Evolutionary conservation across 2,888 invertebrate genomes (phyloP), one percentile per base, ranked within the genome.

Genomic region (Gymnosoma rotundatum): DNA sequence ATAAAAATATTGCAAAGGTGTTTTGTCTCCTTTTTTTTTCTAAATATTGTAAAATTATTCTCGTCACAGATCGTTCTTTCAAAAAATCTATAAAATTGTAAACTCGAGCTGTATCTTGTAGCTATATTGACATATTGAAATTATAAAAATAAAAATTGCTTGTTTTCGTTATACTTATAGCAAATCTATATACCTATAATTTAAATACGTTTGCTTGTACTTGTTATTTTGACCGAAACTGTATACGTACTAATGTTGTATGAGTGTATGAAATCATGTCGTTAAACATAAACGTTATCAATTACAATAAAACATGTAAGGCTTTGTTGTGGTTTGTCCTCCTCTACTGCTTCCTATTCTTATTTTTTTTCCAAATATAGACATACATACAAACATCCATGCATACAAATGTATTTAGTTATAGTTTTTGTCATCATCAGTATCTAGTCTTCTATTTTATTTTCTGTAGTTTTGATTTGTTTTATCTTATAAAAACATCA

Each of bases 261-360:
- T n/a, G 56, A 76, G 32, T 60, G 58, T 78, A 69, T 48, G 58
- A 84, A 69, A 84, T 67, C 73, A 70, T 70, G 78, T 75, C 76
- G 73, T 76, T 56, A 63, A 79, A 80, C 75, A 83, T 79, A 83
- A 79, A 83, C 74, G 83, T 83, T 83, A 83, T 75, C 83, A 83
- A 83, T 83, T 79, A 75, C 79, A 83, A 72, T 66, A 75, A 79
- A 61, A 79, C 79, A 75, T 79, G 74, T 78, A 83, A 69, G 83
- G 83, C 83, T 83, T 83, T 83, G 73, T 83, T 83, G 83, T 78
- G 83, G 83, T 83, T 81, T 81, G 58, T 56, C 69, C 58, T 38
- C 42, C 61, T 64, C 58, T 9, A n/a, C 18, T 73, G 14, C n/a
- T 72, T 56, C 52, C 54, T 64, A 20, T 36, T 63, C 20, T 42